phyloP scores from a whole-genome alignment of 1,140 invertebrate genomes.

The Notospermus geniculatus region DNA sequence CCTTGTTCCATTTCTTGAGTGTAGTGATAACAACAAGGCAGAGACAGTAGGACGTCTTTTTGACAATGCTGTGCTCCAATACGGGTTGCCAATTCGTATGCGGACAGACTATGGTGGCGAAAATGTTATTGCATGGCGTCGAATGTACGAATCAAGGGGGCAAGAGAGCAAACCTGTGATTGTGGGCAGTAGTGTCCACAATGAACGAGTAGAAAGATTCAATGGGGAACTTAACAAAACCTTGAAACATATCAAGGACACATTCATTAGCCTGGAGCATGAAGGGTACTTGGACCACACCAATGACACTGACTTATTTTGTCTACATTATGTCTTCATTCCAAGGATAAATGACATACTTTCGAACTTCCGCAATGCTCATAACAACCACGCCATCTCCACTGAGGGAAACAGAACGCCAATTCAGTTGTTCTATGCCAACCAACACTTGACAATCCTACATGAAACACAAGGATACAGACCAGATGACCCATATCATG shows the following conservation, averaged over 20 bases:
- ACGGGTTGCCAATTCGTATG: neutral
- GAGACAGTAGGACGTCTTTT: neutral
- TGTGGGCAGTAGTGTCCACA: neutral
- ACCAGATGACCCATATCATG: too few relatives aligned
- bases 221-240: neutral
- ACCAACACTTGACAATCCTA: too few relatives aligned
- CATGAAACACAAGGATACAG: too few relatives aligned
- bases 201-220: conserved; percentile 1
- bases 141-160: neutral
- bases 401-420: too few relatives aligned
- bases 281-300: neutral
- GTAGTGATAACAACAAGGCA: conserved; percentile 8
- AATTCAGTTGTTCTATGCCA: too few relatives aligned
- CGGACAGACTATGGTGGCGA: conserved; percentile 1
- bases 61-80: neutral
- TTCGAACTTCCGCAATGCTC: too few relatives aligned
- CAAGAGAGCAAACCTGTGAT: neutral
- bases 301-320: conserved; percentile 1
- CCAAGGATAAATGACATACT: neutral
- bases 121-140: neutral
- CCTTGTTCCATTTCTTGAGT: neutral
- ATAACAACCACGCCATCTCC: too few relatives aligned
- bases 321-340: conserved; percentile 1
- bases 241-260: neutral
- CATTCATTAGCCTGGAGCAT: neutral